Base-by-base conservation (phyloP, 2,797 vertebrate genomes). In the Denticeps clupeoides region DNA sequence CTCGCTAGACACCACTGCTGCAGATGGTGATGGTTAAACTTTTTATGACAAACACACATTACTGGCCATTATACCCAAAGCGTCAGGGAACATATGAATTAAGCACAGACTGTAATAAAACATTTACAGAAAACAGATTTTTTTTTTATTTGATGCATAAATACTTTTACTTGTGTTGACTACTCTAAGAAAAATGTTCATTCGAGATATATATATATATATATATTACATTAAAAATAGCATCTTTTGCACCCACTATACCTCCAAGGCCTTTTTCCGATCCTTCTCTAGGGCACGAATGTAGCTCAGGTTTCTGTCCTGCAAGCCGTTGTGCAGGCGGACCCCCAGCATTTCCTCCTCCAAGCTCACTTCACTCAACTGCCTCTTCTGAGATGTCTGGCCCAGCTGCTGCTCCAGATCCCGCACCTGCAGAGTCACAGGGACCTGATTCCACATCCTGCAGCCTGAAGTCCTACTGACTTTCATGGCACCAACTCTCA, bases 331-430 rank as follows among this genome's bases (percentile, higher is more conserved):
- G 2, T 67, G 19, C 22, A 68, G 64, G n/a, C 62, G 42, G 3
- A 51, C 15, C 1, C 59, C 45, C 16, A 73, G 23, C 19, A 70
- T 45, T 21, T 84, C 78, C 2, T 87, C 82, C 11, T 83, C 70
- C 5, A 23, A 7, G 22, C 71, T 64, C 4, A 55, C 53, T 11
- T 71, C 53, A 3, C 72, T 73, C 1, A 29, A 4, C 47, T 65
- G 80, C 54, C 62, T 80, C 56, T 44, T 80, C 35, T 64, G 72
- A 23, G 35, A 45, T 1, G 56, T 63, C 12, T 77, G 82, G 18
- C 63, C 72, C 70, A 93, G 15, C 58, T 89, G 90, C 59, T 72
- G 84, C 72, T 97, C 93, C 26, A 99, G 81, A 19, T 95, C 89
- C 22, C 83, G 80, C 8, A 97, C 74, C 93, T 99, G 37, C 7